These are phyloP conservation scores for Hippoglossus hippoglossus DNA, from an alignment of 2,797 vertebrate genomes.

Conservation along the genomic window DNA sequence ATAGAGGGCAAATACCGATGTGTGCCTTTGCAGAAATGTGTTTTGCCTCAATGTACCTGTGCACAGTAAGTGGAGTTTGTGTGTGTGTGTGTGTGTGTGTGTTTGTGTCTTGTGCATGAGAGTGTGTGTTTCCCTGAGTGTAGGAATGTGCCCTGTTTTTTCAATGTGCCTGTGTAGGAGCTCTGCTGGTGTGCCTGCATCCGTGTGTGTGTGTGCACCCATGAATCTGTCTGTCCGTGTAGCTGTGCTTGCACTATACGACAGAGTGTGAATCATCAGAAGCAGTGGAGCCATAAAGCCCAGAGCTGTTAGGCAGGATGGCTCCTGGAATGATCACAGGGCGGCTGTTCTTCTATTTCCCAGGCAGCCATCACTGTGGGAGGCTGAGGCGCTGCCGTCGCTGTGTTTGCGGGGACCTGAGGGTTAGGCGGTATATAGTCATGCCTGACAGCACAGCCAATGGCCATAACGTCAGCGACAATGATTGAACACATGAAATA, in stretches of 20 bases:
- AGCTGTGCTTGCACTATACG: conserved; percentile 75
- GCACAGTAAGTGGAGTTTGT: neutral
- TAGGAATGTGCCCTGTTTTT: conserved; percentile 38
- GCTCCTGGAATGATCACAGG: conserved; percentile 79
- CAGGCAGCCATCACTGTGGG: conserved; percentile 62
- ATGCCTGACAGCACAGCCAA: conserved; percentile 76
- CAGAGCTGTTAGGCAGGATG: conserved; percentile 77
- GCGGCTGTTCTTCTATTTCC: conserved; percentile 68
- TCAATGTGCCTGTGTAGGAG: conserved; percentile 26
- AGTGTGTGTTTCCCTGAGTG: conserved; percentile 36
- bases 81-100: conserved; percentile 1
- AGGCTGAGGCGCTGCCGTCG: conserved; percentile 58
- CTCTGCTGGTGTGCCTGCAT: neutral
- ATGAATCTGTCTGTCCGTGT: conserved; percentile 72
- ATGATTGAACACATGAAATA: conserved; percentile 84
- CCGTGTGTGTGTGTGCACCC: conserved; percentile 18
- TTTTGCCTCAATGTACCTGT: conserved; percentile 3
- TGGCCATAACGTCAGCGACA: conserved; percentile 76
- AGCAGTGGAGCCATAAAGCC: conserved; percentile 76
- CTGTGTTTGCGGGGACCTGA: conserved; percentile 55
- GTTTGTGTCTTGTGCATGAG: conserved; percentile 5
- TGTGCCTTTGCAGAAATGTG: conserved; percentile 4
- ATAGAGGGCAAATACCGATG: neutral
- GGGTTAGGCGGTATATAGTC: conserved; percentile 71
- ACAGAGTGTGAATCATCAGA: conserved; percentile 75